Percentiles rank a stretch among this genome's conserved stretches.
These are phyloP conservation scores for Fukomys damarensis DNA, from an alignment of 2,113 vertebrate species.

Conservation along the genomic window DNA sequence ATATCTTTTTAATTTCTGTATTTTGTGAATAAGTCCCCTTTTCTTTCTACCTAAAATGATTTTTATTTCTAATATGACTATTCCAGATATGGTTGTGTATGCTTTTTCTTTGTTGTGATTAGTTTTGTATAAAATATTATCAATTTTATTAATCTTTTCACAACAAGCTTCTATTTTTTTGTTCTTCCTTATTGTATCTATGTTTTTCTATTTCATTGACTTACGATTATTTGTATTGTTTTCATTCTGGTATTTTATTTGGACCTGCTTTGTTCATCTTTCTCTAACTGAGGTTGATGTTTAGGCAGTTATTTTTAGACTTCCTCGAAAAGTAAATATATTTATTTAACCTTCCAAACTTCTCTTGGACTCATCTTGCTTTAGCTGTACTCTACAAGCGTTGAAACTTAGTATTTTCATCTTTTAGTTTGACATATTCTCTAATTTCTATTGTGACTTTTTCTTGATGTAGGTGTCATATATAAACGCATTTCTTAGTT, in stretches of 20 bases:
- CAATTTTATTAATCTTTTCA: slow-evolving; percentile 13
- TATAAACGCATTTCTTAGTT: not conserved
- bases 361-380: not conserved
- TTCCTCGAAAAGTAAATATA: not conserved
- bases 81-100: not conserved
- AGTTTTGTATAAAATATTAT: not conserved
- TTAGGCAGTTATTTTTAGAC: not conserved
- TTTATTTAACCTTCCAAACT: not conserved
- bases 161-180: not conserved
- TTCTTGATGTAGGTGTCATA: not conserved
- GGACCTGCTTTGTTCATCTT: not conserved
- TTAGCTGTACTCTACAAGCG: not conserved
- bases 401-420: not conserved
- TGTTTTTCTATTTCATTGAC: not conserved
- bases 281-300: not conserved
- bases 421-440: slow-evolving; percentile 17
- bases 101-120: not conserved
- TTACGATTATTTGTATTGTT: not conserved
- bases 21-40: not conserved
- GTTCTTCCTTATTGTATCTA: not conserved
- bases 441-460: not conserved
- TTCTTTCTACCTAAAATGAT: not conserved
- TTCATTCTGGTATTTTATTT: not conserved
- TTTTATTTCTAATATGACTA: not conserved
- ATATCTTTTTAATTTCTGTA: slow-evolving; percentile 4